These are phyloP conservation scores for Limosa lapponica DNA, from an alignment of 2,797 vertebrate species.

Conservation along the genomic window DNA sequence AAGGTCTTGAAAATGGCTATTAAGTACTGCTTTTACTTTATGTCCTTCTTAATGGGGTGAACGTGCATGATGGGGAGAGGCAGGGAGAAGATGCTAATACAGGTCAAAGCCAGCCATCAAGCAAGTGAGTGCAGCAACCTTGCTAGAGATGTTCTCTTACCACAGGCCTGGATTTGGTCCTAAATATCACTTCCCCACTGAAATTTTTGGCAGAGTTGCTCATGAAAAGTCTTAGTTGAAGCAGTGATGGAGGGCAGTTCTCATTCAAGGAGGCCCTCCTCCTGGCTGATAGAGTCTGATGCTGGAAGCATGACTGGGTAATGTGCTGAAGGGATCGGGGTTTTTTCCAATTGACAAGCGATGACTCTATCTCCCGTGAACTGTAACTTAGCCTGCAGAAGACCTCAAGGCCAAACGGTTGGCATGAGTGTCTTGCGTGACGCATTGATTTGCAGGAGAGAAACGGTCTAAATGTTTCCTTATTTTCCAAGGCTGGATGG, in stretches of 20 bases:
- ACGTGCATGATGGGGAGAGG: fast-evolving
- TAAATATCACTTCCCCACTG: background rate
- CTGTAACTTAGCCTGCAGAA: background rate
- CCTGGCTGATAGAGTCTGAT: background rate
- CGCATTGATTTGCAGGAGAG: background rate
- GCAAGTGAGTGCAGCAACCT: background rate
- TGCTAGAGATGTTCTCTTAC: background rate
- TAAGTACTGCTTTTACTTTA: background rate
- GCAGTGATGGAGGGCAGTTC: background rate
- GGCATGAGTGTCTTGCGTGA: background rate
- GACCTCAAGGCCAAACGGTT: background rate
- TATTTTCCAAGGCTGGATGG: background rate
- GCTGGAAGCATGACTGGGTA: background rate
- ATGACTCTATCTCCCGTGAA: background rate
- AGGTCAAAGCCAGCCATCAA: background rate
- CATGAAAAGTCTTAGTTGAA: background rate
- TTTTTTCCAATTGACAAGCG: background rate
- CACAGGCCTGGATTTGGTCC: background rate
- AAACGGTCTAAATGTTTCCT: background rate
- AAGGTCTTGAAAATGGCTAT: background rate
- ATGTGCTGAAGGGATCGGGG: background rate
- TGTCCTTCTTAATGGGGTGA: background rate
- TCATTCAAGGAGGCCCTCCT: background rate
- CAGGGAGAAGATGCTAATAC: background rate
- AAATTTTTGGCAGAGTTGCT: background rate